These are phyloP conservation scores for Rhyacophila brunnea DNA, from an alignment of 1,140 invertebrate species.

Conservation along the genomic window DNA sequence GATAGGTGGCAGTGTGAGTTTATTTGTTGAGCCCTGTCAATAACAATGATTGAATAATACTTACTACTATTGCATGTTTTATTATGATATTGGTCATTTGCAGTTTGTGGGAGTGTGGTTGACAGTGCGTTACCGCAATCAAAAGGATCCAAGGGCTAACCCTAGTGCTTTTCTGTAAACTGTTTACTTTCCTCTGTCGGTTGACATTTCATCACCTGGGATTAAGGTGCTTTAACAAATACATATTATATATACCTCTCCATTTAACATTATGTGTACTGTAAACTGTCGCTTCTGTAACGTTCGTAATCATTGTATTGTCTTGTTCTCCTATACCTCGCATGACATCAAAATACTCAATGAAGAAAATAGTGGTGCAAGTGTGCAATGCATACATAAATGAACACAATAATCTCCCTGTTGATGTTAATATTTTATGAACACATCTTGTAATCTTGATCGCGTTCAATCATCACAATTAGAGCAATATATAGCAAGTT, in stretches of 20 bases:
- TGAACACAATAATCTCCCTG: no score
- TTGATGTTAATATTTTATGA: no score
- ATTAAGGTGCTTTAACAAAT: not conserved
- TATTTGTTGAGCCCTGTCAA: no score
- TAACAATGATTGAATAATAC: not conserved
- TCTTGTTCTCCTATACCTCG: not conserved
- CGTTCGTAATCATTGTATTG: not conserved
- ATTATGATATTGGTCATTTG: conserved; percentile 46
- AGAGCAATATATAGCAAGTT: no score
- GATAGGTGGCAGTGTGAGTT: no score
- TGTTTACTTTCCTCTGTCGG: conserved; percentile 4
- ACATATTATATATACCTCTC: no score
- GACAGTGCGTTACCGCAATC: conserved; percentile 94
- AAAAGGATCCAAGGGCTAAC: conserved; percentile 94
- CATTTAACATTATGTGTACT: not conserved
- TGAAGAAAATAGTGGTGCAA: no score
- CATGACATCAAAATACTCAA: no score
- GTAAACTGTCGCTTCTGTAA: conserved; percentile 1
- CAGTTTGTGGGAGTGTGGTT: conserved; percentile 97
- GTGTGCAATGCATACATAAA: no score
- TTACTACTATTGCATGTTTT: conserved; percentile 4
- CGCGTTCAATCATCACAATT: no score
- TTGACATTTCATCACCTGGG: not conserved
- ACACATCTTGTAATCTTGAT: no score
- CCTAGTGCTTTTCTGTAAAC: conserved; percentile 93